A percentile compares a stretch with the other conserved stretches of the same genome.
These are phyloP conservation scores for Sitta europaea DNA, from an alignment of 2,113 vertebrate species.

Conservation along the genomic window DNA sequence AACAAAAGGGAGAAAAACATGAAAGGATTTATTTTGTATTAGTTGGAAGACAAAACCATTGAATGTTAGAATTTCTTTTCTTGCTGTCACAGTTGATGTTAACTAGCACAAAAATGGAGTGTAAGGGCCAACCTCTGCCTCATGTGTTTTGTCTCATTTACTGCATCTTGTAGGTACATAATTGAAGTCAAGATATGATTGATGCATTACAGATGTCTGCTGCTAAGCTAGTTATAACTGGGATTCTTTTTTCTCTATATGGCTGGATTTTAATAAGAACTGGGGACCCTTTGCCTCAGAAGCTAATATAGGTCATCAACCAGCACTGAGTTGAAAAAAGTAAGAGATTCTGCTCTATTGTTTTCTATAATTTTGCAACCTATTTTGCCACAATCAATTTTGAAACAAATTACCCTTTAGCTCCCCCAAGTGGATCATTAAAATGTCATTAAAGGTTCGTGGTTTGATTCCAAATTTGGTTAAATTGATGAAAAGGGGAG, in stretches of 20 bases:
- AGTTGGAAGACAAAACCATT: background rate
- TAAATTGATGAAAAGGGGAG: background rate
- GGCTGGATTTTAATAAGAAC: background rate
- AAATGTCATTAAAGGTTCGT: slow-evolving; percentile 9
- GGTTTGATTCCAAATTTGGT: background rate
- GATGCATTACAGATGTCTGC: background rate
- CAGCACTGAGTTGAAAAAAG: background rate
- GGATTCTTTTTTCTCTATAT: background rate
- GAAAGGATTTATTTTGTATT: background rate
- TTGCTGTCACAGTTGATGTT: background rate
- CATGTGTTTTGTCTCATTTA: background rate
- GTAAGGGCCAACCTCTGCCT: background rate
- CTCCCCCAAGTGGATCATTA: slow-evolving; percentile 56
- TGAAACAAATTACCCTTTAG: slow-evolving; percentile 54
- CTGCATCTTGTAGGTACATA: background rate
- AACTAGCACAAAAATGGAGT: background rate
- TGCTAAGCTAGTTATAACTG: background rate
- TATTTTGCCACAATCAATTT: background rate
- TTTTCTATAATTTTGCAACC: background rate
- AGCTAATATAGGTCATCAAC: background rate
- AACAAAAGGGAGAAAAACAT: background rate
- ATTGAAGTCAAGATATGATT: background rate
- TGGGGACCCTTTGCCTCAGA: background rate
- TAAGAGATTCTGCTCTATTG: background rate
- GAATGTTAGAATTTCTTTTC: background rate